Percentiles rank a stretch among this genome's conserved stretches.
phyloP scores from a whole-genome alignment of 1,140 invertebrate species.

The Drosophila azteca region DNA sequence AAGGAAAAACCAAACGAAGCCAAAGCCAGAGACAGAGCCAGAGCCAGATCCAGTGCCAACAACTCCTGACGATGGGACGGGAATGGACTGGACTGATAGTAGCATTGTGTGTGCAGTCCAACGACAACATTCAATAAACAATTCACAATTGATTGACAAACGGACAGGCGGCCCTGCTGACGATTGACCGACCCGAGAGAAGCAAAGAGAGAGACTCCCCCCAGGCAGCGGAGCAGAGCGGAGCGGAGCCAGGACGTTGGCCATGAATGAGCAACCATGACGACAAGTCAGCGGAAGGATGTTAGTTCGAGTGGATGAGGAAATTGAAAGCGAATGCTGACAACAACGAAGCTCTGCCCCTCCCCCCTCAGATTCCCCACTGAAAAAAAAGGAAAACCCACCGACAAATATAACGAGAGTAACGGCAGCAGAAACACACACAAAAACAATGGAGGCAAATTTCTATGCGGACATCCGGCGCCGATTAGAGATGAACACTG shows the following conservation, averaged over 20 bases:
- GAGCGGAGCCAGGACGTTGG: conserved; percentile 19
- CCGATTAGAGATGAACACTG: conserved; percentile 60
- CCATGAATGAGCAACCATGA: conserved; percentile 52
- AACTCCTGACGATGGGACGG: conserved; percentile 13
- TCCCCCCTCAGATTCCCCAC: too few species aligned
- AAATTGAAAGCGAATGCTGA: conserved; percentile 80
- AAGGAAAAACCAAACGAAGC: conserved; percentile 34
- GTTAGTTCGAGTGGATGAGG: conserved; percentile 78
- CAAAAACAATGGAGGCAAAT: conserved; percentile 79
- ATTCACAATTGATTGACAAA: conserved; percentile 83
- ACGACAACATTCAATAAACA: conserved; percentile 82
- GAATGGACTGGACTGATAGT: conserved; percentile 24
- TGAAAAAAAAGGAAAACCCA: too few species aligned
- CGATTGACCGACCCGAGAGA: conserved; percentile 37
- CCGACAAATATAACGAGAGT: conserved; percentile 41
- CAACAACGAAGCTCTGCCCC: conserved; percentile 56
- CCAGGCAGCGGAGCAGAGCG: too few species aligned
- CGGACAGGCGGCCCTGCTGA: conserved; percentile 61
- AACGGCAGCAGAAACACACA: conserved; percentile 12
- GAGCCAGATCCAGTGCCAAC: conserved; percentile 2
- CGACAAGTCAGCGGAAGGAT: conserved; percentile 78
- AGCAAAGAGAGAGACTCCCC: conserved; percentile 7
- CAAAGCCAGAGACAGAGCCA: conserved; percentile 14
- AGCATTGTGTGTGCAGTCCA: conserved; percentile 70
- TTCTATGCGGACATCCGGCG: conserved; percentile 69